Base-by-base conservation (phyloP, 2,888 invertebrate genomes). In the Sinodicranocentrus sp. region DNA sequence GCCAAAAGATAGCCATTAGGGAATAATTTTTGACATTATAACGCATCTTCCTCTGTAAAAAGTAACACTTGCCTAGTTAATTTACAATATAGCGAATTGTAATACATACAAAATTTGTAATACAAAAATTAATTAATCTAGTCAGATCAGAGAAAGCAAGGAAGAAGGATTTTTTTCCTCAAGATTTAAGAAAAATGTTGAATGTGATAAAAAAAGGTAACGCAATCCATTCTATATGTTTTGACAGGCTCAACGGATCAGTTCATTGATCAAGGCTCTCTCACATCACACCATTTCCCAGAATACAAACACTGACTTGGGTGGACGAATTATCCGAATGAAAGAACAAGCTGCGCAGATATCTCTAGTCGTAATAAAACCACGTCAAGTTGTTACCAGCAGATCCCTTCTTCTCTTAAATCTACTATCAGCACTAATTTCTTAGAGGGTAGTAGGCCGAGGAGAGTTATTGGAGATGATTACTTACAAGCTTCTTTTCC, bases 291-390 rank as follows among this genome's bases (percentile, higher is more conserved):
- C 44, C 85, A 78, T 82, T 87, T 87, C 77, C 87, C 85, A 54
- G 87, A 87, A 80, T 87, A 87, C 83, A 87, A 87, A 78, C 87
- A 87, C 78, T 87, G 87, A 87, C 85, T 85, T 84, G 68, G 67
- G 82, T 82, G 82, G 82, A 82, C 82, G 82, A 82, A 82, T 82
- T 82, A 73, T 82, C 59, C 73, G 73, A 80, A 80, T 80, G 80
- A 80, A 44, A 67, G 75, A 75, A 82, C 80, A 65, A 59, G 48
- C 77, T 59, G 44, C 77, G 61, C 72, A 72, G 80, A 80, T 72
- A 19, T 48, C 33, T 65, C 52, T 57, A 19, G 21, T 57, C 33
- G 23, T 21, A 76, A 48, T 44, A 61, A 39, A 59, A 21, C 70
- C 33, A 28, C 65, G 54, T 77, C 82, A 72, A 63, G 71, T 70